Evolutionary conservation across 1,140 invertebrate genomes (phyloP).

Genomic region (Adoxophyes honmai): DNA sequence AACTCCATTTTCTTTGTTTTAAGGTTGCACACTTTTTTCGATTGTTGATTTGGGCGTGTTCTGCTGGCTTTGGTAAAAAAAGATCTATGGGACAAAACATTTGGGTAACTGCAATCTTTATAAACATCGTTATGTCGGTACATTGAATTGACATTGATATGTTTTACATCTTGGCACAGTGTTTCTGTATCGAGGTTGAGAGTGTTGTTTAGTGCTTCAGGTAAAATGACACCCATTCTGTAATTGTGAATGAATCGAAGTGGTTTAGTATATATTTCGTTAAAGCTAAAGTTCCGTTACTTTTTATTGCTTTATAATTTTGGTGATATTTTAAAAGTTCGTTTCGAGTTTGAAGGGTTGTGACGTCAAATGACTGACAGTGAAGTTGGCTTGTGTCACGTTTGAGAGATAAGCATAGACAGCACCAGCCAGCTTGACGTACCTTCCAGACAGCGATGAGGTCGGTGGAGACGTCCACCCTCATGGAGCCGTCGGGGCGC

Average conservation of each 20-base stretch:
- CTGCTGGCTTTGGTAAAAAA: conserved; percentile 15
- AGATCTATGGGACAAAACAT: too few species aligned
- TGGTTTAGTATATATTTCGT: background rate
- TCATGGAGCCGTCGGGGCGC: conserved; percentile 80
- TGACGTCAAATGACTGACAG: too few species aligned
- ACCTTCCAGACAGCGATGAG: conserved; percentile 86
- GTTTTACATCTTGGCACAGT: conserved; percentile 1
- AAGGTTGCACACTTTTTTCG: conserved; percentile 4
- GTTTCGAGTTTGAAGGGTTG: too few species aligned
- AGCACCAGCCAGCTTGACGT: conserved; percentile 23
- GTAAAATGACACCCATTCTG: background rate
- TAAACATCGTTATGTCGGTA: conserved; percentile 35
- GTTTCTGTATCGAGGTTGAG: background rate
- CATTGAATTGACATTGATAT: conserved; percentile 15
- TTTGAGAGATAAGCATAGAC: too few species aligned
- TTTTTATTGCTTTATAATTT: too few species aligned
- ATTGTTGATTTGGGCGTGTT: conserved; percentile 1
- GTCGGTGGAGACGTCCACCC: conserved; percentile 82
- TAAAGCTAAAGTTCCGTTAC: background rate
- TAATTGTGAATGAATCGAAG: background rate
- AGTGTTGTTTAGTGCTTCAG: background rate
- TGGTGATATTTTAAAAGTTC: too few species aligned
- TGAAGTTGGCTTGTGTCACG: too few species aligned
- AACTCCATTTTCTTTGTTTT: background rate
- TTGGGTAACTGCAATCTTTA: conserved; percentile 44